Conservation (phyloP, 2,113 vertebrate species). For the Progne subis region DNA sequence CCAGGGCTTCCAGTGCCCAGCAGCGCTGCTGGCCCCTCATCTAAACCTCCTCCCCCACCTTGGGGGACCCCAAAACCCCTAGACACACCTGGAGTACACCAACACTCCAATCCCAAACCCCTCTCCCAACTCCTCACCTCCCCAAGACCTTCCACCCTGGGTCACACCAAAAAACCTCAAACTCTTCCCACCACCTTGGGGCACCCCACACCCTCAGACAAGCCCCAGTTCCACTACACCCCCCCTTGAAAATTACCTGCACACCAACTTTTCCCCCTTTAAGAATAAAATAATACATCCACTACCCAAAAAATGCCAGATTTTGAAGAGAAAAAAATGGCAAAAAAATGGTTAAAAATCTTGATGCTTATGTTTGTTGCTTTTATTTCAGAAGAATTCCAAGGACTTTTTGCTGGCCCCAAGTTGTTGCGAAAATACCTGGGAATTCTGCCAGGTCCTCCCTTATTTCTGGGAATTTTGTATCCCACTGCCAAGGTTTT, state of each 20-base stretch:
- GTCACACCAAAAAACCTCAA: background rate
- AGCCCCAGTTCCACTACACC: accelerated
- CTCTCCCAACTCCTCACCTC: background rate
- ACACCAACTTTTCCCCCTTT: background rate
- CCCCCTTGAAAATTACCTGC: background rate
- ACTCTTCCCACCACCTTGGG: background rate
- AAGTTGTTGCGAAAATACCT: background rate
- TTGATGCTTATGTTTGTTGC: background rate
- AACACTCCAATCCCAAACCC: accelerated
- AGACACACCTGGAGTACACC: background rate
- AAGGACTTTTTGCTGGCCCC: background rate
- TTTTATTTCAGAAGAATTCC: background rate
- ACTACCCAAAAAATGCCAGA: background rate
- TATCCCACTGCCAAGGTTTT: background rate
- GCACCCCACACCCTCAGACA: background rate
- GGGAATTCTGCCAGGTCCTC: background rate
- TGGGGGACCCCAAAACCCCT: too few species aligned
- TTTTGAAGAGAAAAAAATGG: background rate
- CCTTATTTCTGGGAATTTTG: background rate
- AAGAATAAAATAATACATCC: background rate
- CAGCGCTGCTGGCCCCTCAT: background rate
- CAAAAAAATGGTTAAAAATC: background rate
- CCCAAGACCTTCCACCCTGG: background rate
- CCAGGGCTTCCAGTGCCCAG: background rate
- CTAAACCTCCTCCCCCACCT: background rate